phyloP scores from a whole-genome alignment of 2,888 invertebrate genomes.

The Acanthosepion pharaonis region DNA sequence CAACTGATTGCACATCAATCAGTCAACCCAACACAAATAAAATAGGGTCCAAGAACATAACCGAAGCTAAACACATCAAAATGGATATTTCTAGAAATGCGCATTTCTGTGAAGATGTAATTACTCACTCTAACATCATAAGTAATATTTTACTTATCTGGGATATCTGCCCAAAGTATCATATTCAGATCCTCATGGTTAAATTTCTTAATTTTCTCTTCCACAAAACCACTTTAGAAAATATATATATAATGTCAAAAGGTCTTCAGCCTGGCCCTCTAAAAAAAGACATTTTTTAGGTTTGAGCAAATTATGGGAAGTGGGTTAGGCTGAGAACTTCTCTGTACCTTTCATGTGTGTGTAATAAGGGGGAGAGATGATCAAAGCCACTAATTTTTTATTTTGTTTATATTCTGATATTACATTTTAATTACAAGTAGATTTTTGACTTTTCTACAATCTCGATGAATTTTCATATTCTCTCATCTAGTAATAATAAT shows the following conservation, averaged over 20 bases:
- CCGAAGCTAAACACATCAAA: neutral
- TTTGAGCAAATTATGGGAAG: no score
- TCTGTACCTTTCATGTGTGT: neutral
- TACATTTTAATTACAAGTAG: neutral
- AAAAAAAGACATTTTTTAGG: no score
- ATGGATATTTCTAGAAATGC: neutral
- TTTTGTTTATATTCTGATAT: neutral
- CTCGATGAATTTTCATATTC: neutral
- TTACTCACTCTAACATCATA: neutral
- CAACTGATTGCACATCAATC: neutral
- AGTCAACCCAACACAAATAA: neutral
- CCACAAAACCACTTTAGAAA: neutral
- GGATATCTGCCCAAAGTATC: conserved; percentile 33
- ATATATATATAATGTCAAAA: no score
- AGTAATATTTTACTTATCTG: neutral
- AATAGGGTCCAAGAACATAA: neutral
- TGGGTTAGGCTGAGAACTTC: no score
- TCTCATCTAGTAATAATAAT: neutral
- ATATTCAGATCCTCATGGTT: neutral
- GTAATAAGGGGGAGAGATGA: no score
- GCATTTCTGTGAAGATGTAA: neutral
- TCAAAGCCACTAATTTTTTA: neutral
- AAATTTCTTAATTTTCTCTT: neutral
- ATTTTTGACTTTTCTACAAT: neutral
- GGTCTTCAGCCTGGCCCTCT: no score